These are phyloP conservation scores for Pristionchus maxplancki DNA, from an alignment of 2,888 invertebrate species.

Conservation along the genomic window DNA sequence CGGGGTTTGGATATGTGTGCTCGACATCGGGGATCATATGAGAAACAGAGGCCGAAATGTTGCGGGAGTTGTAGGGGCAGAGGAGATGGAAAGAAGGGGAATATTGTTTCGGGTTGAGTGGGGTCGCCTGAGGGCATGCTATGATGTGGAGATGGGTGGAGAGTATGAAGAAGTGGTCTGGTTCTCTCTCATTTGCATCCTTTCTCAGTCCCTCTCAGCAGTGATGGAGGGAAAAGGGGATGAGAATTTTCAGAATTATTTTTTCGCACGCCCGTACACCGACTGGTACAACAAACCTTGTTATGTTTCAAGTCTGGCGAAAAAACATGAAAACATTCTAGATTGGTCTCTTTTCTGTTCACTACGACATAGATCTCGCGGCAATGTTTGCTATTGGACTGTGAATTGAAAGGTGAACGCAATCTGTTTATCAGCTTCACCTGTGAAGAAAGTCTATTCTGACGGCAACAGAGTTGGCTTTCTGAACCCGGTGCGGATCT, in stretches of 20 bases:
- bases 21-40: background rate
- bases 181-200: background rate
- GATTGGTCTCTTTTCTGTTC: background rate
- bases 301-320: background rate
- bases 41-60: background rate
- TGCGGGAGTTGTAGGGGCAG: background rate
- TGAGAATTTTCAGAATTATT: background rate
- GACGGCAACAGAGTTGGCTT: too few species aligned
- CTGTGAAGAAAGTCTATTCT: too few species aligned
- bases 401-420: background rate
- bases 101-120: background rate
- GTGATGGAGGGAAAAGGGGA: background rate
- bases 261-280: background rate
- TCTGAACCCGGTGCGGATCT: too few species aligned
- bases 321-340: background rate
- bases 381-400: too few species aligned
- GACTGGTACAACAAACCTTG: background rate
- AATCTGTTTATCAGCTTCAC: too few species aligned
- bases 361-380: background rate
- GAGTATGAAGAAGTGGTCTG: background rate
- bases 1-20: slow-evolving; percentile 16
- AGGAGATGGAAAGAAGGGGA: background rate
- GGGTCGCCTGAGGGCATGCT: background rate
- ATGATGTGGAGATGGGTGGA: background rate
- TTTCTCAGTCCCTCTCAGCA: background rate